Base-by-base conservation (phyloP, 2,113 vertebrate genomes). In the Engystomops pustulosus region DNA sequence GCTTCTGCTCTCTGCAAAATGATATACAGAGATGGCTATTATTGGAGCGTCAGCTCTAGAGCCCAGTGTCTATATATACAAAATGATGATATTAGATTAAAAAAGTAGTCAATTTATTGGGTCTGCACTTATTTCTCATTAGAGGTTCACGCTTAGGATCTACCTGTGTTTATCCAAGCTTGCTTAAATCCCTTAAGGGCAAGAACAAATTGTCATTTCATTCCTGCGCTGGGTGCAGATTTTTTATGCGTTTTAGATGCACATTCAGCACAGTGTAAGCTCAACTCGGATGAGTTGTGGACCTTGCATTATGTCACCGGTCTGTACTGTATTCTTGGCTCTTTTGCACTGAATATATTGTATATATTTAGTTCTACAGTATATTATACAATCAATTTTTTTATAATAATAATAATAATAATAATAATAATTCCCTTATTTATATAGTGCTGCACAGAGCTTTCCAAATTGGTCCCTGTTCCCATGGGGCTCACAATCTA, bases 41-140 rank as follows among this genome's bases (percentile, higher is more conserved):
- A 20, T 23, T 77, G 58, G n/a, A 84, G 23, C 78, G 72, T 55
- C 53, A 84, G 82, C 72, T 84, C 72, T 41, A 18, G 20, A 14
- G 82, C 44, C 58, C 14, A 76, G 27, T 20, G 25, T 10, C 44
- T 74, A 4, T 10, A 47, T 18, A 9, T 2, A 34, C 62, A 49
- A 23, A 15, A 74, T 49, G 44, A 30, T 74, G 70, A 38, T 41
- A 3, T 38, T 70, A 41, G 12, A 3, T 77, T 12, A 65, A 12
- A 30, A 65, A 65, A 15, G 15, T 17, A 34, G 20, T 11, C 53
- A 25, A 58, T 58, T 58, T 17, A 67, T 36, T 15, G 8, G 62
- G 5, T 30, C 17, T 34, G 30, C 62, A 67, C 30, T 34, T 67
- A 67, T 30, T 49, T 30, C 44, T 49, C 44, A 47, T 38, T 74